Conservation (phyloP, 2,888 invertebrate genomes). For the Troilus luridus region DNA sequence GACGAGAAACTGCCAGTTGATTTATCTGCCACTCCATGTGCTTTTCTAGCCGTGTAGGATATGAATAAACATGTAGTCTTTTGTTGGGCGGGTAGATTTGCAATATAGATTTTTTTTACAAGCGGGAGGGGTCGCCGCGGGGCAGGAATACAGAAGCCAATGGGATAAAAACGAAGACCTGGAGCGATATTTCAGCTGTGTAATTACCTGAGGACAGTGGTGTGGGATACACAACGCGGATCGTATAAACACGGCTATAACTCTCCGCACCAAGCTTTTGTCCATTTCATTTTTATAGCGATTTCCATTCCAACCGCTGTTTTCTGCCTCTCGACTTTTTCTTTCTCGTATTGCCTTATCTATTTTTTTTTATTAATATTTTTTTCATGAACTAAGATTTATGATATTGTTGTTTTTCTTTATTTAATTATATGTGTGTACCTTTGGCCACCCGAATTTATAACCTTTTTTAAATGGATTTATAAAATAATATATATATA, state of each 20-base stretch:
- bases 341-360: not conserved
- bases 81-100: not conserved
- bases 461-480: no score
- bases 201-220: conserved; percentile 45
- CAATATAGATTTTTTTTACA: not conserved
- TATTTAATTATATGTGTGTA: not conserved
- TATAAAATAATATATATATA: no score
- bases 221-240: not conserved
- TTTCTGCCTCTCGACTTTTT: not conserved
- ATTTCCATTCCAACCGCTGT: conserved; percentile 38
- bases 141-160: conserved; percentile 18
- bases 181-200: conserved; percentile 33
- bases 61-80: conserved; percentile 4
- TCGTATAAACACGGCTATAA: conserved; percentile 32
- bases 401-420: not conserved
- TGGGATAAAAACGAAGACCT: conserved; percentile 10
- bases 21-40: not conserved
- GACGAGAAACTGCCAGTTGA: not conserved
- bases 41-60: not conserved
- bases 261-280: conserved; percentile 20
- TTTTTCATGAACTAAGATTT: not conserved
- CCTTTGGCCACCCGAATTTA: not conserved
- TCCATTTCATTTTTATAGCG: conserved; percentile 35
- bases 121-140: not conserved
- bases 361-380: not conserved